Evolutionary conservation across 2,797 vertebrate species (phyloP), one percentile per base, ranked within the genome.

Genomic region (Characodon lateralis): DNA sequence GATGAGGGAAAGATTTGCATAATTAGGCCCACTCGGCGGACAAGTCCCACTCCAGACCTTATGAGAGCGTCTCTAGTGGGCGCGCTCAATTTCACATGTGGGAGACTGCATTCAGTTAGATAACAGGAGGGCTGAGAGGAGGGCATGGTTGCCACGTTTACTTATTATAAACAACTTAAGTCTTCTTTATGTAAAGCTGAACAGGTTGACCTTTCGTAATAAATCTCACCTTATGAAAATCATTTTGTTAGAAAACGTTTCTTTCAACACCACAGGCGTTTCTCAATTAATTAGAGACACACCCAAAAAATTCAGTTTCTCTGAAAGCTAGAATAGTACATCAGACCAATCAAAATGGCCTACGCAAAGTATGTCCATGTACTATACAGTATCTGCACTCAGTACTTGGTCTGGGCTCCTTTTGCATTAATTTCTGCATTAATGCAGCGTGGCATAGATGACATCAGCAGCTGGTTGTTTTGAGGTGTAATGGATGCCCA

Each of bases 21-120:
- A 92, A 94, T 92, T 89, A 92, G 88, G 88, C 91, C 89, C 91
- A 90, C 90, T 93, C 56, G 88, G 87, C 82, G 82, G 89, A 91
- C 87, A 72, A 94, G 92, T 91, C 91, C 91, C 92, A 89, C 91
- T 93, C 85, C 86, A 92, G 88, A 81, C 87, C 86, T 72, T 4
- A 24, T 46, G 84, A 89, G 87, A 82, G 88, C 26, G 71, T 92
- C 93, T 90, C 87, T 76, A 90, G 89, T 86, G 91, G 85, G 86
- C 61, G 76, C 6, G 81, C 91, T 90, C 79, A 70, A 69, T 87
- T 89, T 85, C 81, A 83, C 84, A 83, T 84, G 75, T 84, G 78
- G 78, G 87, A 86, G 85, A 81, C 71, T 39, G 80, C 16, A 56
- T 56, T 68, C 74, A 76, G 88, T 86, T 80, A 83, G 89, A 91